These are phyloP conservation scores for Priocnemis perturbator DNA, from an alignment of 2,888 invertebrate species.

Conservation along the genomic window DNA sequence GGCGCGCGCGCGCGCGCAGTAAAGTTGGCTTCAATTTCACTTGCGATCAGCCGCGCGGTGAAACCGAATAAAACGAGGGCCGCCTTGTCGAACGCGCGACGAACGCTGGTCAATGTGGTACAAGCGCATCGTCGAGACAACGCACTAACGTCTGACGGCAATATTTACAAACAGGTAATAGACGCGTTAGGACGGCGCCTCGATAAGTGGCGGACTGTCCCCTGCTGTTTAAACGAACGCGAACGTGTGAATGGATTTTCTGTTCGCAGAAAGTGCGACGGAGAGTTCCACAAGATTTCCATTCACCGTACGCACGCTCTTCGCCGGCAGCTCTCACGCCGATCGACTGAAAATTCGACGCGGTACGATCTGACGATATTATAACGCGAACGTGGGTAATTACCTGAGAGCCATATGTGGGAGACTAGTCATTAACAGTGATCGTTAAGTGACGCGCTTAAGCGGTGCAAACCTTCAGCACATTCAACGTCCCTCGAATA, in stretches of 20 bases:
- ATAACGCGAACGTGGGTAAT: too few species aligned
- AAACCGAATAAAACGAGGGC: neutral
- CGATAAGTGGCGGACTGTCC: conserved; percentile 63
- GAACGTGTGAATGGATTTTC: conserved; percentile 68
- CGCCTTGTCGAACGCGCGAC: conserved; percentile 17
- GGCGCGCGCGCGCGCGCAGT: too few species aligned
- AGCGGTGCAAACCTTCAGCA: too few species aligned
- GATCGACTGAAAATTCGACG: too few species aligned
- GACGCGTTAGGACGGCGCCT: conserved; percentile 68
- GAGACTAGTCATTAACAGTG: too few species aligned
- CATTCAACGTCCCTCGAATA: too few species aligned
- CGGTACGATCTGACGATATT: too few species aligned
- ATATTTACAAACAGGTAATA: conserved; percentile 69
- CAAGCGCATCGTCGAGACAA: conserved; percentile 42
- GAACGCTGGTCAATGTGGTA: conserved; percentile 26
- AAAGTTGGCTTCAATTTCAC: neutral
- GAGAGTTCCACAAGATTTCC: conserved; percentile 63
- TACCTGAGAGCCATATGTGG: too few species aligned
- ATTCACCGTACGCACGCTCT: conserved; percentile 44
- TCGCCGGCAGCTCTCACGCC: neutral
- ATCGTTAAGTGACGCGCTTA: too few species aligned
- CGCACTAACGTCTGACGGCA: conserved; percentile 59
- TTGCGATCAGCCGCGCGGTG: neutral
- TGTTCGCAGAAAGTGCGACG: conserved; percentile 57
- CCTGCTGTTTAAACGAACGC: conserved; percentile 53